Evolutionary conservation across 2,888 invertebrate genomes (phyloP).

Genomic region (Tenthredo livida): DNA sequence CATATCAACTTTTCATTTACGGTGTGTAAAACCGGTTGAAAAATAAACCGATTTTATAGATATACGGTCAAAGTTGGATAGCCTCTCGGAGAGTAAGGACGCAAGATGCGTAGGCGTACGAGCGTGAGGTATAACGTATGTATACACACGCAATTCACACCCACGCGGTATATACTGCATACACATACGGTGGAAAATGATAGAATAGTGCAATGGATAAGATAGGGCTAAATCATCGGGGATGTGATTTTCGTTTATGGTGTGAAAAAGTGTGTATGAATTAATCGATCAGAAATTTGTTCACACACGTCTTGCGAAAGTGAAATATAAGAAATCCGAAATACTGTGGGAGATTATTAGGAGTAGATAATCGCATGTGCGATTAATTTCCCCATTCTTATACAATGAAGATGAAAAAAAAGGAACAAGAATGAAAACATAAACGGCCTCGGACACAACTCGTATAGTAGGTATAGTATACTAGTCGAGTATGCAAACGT

Average conservation of each 20-base stretch:
- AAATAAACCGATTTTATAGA: neutral
- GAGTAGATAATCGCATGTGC: neutral
- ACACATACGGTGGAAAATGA: neutral
- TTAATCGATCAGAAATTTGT: neutral
- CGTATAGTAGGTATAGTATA: neutral
- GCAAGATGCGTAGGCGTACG: neutral
- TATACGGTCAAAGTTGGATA: neutral
- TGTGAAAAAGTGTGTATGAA: neutral
- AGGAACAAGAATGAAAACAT: conserved; percentile 3
- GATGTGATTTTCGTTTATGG: neutral
- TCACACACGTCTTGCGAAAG: no score
- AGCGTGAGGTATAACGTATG: neutral
- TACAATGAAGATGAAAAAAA: neutral
- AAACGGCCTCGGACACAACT: conserved; percentile 25
- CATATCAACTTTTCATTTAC: neutral
- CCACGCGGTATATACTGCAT: neutral
- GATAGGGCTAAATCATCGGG: neutral
- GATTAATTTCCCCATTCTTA: neutral
- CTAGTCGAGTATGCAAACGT: conserved; percentile 21
- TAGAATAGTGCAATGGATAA: neutral
- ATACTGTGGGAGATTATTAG: neutral
- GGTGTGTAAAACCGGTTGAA: neutral
- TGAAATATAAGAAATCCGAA: no score
- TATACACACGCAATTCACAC: neutral
- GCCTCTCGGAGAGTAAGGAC: neutral